A percentile compares a stretch with the other conserved stretches of the same genome.
phyloP scores from a whole-genome alignment of 2,888 invertebrate species.

The Drosophila pseudotakahashii region DNA sequence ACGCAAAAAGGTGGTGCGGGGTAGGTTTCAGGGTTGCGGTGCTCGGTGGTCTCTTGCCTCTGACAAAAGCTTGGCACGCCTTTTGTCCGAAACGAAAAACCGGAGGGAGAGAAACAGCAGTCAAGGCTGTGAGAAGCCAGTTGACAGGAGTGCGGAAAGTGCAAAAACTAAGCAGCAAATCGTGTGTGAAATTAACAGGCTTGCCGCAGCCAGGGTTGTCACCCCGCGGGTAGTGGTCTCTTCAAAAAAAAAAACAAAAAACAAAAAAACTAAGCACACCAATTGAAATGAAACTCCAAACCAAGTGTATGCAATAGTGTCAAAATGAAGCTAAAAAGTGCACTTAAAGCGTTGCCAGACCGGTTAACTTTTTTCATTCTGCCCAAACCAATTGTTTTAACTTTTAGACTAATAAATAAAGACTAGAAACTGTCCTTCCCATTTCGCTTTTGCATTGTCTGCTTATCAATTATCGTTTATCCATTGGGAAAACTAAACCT shows the following conservation, averaged over 20 bases:
- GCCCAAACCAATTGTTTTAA: neutral
- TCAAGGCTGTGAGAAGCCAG: slow-evolving; percentile 56
- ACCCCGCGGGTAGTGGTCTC: neutral
- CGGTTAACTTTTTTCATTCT: neutral
- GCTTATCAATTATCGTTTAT: neutral
- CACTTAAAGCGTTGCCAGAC: slow-evolving; percentile 6
- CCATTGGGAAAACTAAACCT: neutral
- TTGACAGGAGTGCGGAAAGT: slow-evolving; percentile 47
- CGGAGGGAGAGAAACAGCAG: slow-evolving; percentile 4
- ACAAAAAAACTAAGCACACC: neutral
- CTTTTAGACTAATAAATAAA: neutral
- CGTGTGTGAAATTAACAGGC: slow-evolving; percentile 64
- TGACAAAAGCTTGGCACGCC: slow-evolving; percentile 42
- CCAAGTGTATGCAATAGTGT: slow-evolving; percentile 7
- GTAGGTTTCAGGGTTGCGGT: slow-evolving; percentile 7
- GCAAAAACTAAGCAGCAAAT: slow-evolving; percentile 61
- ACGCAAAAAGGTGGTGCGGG: neutral
- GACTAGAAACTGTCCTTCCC: too few relatives aligned
- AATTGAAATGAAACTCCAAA: neutral
- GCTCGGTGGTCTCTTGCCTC: slow-evolving; percentile 18
- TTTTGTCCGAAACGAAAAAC: slow-evolving; percentile 13
- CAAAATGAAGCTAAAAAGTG: neutral
- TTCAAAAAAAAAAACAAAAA: neutral
- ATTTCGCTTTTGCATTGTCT: neutral
- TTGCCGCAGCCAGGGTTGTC: slow-evolving; percentile 42